Conservation (phyloP, 1,140 invertebrate genomes). For the Agrilus planipennis region DNA sequence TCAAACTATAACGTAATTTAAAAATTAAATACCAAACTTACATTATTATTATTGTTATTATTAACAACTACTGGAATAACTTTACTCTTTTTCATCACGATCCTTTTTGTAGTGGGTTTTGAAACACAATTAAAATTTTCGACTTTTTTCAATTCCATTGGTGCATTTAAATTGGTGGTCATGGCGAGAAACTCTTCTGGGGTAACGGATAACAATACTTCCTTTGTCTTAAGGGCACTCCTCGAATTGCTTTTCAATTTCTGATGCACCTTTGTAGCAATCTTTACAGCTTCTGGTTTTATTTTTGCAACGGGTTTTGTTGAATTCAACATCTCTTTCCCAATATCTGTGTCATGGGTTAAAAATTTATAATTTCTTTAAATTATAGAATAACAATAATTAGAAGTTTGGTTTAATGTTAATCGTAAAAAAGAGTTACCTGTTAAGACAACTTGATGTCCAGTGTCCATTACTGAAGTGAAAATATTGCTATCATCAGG, state of each 20-base stretch:
- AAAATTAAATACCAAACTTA: background rate
- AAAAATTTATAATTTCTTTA: conserved; percentile 6
- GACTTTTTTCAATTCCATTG: conserved; percentile 15
- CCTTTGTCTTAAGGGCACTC: conserved; percentile 28
- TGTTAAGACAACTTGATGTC: conserved; percentile 64
- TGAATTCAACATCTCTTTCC: conserved; percentile 59
- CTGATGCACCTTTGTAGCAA: conserved; percentile 15
- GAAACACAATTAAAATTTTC: conserved; percentile 11
- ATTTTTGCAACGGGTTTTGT: conserved; percentile 37
- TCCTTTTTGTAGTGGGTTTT: conserved; percentile 29
- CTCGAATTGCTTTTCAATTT: conserved; percentile 31
- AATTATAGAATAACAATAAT: conserved; percentile 6
- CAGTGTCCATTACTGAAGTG: conserved; percentile 65
- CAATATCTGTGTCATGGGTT: conserved; percentile 44
- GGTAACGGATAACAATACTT: conserved; percentile 30
- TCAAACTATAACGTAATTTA: conserved; percentile 5
- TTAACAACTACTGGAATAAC: conserved; percentile 14
- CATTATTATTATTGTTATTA: background rate
- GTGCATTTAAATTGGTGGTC: conserved; percentile 14
- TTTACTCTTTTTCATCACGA: conserved; percentile 34
- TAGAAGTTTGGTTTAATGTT: background rate
- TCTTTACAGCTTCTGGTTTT: conserved; percentile 26
- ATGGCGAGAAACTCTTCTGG: conserved; percentile 29
- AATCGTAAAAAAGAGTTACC: conserved; percentile 34
- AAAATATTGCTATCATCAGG: conserved; percentile 59